Evolutionary conservation across 2,113 vertebrate species (phyloP).

Genomic region (Dromiciops gliroides): DNA sequence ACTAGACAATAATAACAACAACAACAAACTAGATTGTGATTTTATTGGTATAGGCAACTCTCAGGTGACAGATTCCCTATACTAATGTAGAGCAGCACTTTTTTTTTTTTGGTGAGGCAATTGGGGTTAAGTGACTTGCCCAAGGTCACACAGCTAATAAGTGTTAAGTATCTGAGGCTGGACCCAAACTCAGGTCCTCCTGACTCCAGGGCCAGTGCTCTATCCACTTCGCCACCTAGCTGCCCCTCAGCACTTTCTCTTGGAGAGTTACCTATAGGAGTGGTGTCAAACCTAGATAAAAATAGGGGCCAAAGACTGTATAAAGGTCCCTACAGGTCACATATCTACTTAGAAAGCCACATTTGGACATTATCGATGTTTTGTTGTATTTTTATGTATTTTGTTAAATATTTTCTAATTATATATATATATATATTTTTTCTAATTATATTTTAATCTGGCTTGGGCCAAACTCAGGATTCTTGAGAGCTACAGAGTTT

Average conservation of each 20-base stretch:
- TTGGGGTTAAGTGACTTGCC: too few species aligned
- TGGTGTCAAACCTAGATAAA: not conserved
- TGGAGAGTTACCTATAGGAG: not conserved
- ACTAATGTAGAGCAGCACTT: not conserved
- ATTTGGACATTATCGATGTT: not conserved
- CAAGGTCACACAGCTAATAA: too few species aligned
- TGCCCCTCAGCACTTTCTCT: not conserved
- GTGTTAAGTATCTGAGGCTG: too few species aligned
- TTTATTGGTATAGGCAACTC: not conserved
- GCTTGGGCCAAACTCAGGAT: not conserved
- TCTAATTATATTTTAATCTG: not conserved
- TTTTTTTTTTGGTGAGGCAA: too few species aligned
- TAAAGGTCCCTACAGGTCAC: not conserved
- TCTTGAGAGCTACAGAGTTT: not conserved
- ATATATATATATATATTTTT: too few species aligned
- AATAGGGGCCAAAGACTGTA: not conserved
- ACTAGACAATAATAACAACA: not conserved
- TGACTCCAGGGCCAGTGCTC: too few species aligned
- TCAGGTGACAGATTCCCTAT: not conserved
- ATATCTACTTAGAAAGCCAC: not conserved
- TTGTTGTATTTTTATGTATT: not conserved
- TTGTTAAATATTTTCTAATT: not conserved
- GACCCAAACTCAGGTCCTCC: too few species aligned
- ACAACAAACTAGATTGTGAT: not conserved
- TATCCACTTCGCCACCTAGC: too few species aligned